Evolutionary conservation across 2,113 vertebrate genomes (phyloP), one percentile per base, ranked within the genome.

Genomic region (Pelodiscus sinensis): DNA sequence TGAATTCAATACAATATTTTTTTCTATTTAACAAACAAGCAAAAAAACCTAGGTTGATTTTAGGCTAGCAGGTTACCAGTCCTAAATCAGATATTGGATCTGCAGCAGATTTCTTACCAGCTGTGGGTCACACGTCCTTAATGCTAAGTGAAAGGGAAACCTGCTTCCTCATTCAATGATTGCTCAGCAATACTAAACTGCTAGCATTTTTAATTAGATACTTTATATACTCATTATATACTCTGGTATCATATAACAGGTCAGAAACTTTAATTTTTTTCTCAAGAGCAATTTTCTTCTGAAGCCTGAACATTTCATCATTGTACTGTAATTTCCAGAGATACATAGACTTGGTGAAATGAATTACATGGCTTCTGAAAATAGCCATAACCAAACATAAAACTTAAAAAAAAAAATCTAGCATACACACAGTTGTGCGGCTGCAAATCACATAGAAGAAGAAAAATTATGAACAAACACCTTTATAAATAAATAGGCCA

Each of bases 141-240:
- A 95, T 96, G 93, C 87, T 97, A 94, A 95, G 29, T 97, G 96
- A 97, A 97, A 97, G 90, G 60, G 83, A 97, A 97, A 97, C 90
- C 88, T 97, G 88, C 92, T 97, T 97, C 14, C 96, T 97, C 93
- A 97, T 97, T 97, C 93, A 89, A 82, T 95, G 96, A 97, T 97
- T 97, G 90, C 91, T 98, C 89, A 95, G 93, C 94, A 97, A 94
- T 97, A 97, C 97, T 95, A 97, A 97, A 97, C 87, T 90, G 82
- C 84, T 93, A 97, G 86, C 87, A 93, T 94, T 97, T 98, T 97
- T 95, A 98, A 97, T 97, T 97, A 98, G 95, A 94, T 97, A 93
- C 81, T 97, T 97, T 97, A 97, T 93, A 94, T 97, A 97, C 89
- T 96, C 89, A 97, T 97, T 97, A 97, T 97, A 97, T 92, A 95